Evolutionary conservation across 2,797 vertebrate species (phyloP), one percentile per base, ranked within the genome.

Genomic region (Loriculus beryllinus): DNA sequence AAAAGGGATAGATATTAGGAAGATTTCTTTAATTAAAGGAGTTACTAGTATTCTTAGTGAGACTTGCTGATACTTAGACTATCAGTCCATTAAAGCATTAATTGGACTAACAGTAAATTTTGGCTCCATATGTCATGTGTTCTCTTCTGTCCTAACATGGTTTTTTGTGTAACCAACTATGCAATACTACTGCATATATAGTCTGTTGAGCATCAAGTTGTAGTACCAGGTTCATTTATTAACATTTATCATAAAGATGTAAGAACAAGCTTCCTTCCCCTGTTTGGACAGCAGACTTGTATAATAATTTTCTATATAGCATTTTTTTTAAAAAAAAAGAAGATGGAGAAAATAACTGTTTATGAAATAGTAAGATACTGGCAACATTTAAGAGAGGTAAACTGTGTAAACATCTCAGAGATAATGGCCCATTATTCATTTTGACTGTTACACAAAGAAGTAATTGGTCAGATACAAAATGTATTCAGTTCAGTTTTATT

Each of bases 291-390:
- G 18, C 35, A 63, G 23, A 43, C 18, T 64, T 67, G 5, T 39
- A 42, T 16, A 82, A 56, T 2, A 48, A 40, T 76, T 43, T 76
- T 2, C 28, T 77, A 25, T 15, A 43, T 7, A 45, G 13, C 51
- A 59, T 40, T 68, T n/a, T n/a, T n/a, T n/a, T n/a, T 33, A 33
- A 65, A 47, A 37, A 28, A 15, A 43, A 22, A 22, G 7, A 12
- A 18, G 10, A 15, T 10, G 3, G 51, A 59, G 18, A 62, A 45
- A 70, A 22, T 28, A 65, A 3, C 6, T 0, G 0, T 1, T 70
- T 88, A 70, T 43, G 37, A 81, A 60, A 69, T 8, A 40, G 16
- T 68, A 74, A 60, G 14, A n/a, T 72, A 15, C 23, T 13, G 4
- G 2, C 14, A 49, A 48, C 22, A 29, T 59, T 80, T 48, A 74